These are phyloP conservation scores for Myotis vivesi DNA, from an alignment of 2,797 vertebrate genomes.

Conservation along the genomic window DNA sequence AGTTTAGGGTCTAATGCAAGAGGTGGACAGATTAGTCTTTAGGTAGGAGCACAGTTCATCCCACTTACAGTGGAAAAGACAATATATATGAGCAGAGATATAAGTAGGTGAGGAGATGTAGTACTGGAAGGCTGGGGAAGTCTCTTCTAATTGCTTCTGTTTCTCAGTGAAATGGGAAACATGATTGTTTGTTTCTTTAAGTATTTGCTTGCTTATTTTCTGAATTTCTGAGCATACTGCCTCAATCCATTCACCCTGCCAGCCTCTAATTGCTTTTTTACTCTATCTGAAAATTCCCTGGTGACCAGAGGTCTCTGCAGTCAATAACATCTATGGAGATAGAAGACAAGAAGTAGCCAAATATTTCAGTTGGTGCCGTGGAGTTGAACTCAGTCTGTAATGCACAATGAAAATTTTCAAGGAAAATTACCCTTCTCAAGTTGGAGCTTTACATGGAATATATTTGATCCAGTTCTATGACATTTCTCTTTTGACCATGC, in stretches of 20 bases:
- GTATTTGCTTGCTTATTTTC: slow-evolving; percentile 32
- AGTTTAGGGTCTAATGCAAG: not conserved
- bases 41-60: not conserved
- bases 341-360: not conserved
- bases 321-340: not conserved
- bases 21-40: not conserved
- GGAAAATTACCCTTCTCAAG: not conserved
- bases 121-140: not conserved
- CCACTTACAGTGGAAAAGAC: not conserved
- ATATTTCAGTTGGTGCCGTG: not conserved
- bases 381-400: not conserved
- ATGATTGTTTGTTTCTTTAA: slow-evolving; percentile 39
- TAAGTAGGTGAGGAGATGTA: not conserved
- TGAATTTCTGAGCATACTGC: not conserved
- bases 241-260: not conserved
- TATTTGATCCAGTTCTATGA: slow-evolving; percentile 31
- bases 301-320: not conserved
- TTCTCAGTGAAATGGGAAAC: not conserved
- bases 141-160: not conserved
- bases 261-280: slow-evolving; percentile 42
- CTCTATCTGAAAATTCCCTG: not conserved
- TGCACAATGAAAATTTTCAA: not conserved
- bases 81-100: not conserved
- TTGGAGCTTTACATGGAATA: not conserved
- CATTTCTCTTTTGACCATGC: not conserved